These are phyloP conservation scores for Sarcophilus harrisii DNA, from an alignment of 2,797 vertebrate species.

Conservation along the genomic window DNA sequence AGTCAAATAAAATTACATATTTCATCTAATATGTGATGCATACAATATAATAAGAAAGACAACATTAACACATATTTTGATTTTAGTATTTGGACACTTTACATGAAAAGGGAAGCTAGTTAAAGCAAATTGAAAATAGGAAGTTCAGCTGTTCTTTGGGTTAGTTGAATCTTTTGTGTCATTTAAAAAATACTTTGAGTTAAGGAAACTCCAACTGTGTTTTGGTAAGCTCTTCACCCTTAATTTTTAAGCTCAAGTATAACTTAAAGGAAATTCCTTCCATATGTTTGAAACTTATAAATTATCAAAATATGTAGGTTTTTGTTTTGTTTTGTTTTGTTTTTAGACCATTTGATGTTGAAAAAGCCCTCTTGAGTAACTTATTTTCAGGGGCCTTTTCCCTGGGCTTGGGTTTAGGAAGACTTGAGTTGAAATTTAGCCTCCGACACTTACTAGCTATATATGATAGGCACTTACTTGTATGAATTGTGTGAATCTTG, in stretches of 20 bases:
- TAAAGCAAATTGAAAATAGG: background rate
- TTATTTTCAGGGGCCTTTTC: constrained; percentile 10
- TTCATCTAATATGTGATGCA: background rate
- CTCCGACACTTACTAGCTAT: background rate
- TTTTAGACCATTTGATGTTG: constrained; percentile 34
- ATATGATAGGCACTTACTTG: too few relatives aligned
- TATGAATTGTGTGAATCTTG: background rate
- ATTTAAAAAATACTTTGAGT: constrained; percentile 42
- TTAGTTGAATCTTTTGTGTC: constrained; percentile 33
- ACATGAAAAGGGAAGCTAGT: background rate
- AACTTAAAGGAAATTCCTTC: constrained; percentile 55
- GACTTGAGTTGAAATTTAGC: background rate
- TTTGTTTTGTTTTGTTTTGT: background rate
- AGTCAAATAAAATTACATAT: background rate
- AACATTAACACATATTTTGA: constrained; percentile 6
- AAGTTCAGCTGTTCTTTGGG: constrained; percentile 34
- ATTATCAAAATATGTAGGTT: background rate
- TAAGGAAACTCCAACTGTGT: constrained; percentile 46
- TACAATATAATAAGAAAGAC: background rate
- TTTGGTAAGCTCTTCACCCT: constrained; percentile 53
- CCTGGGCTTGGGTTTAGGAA: background rate
- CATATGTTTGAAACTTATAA: constrained; percentile 55
- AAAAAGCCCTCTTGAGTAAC: constrained; percentile 15
- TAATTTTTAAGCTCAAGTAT: constrained; percentile 45
- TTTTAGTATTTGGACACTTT: constrained; percentile 1